Evolutionary conservation across 2,113 vertebrate species (phyloP).

Genomic region (Panthera tigris): DNA sequence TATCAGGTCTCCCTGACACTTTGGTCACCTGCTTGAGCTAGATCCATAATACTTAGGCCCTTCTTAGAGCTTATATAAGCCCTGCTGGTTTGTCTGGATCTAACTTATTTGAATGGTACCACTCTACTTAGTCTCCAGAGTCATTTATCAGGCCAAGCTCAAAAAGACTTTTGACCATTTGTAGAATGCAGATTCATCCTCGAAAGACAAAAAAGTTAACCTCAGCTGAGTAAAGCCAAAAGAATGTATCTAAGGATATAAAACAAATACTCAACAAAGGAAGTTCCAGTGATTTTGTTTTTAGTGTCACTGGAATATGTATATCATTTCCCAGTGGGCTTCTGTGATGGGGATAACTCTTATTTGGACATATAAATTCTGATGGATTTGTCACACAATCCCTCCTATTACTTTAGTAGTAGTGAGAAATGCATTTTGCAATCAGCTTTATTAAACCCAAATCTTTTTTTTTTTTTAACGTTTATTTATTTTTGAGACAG

Average conservation of each 20-base stretch:
- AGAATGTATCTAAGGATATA: not conserved
- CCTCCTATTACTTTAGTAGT: not conserved
- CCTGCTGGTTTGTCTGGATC: not conserved
- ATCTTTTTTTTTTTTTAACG: not conserved
- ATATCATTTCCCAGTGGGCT: not conserved
- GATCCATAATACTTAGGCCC: not conserved
- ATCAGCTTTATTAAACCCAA: conserved; percentile 18
- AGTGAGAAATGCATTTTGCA: not conserved
- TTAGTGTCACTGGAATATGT: not conserved
- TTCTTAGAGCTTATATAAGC: not conserved
- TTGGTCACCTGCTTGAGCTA: not conserved
- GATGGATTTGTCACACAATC: not conserved
- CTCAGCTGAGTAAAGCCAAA: not conserved
- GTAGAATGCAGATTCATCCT: not conserved
- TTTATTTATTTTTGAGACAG: too few relatives aligned
- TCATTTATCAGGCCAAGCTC: not conserved
- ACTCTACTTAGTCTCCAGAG: not conserved
- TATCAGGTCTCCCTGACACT: not conserved
- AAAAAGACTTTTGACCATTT: not conserved
- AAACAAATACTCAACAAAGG: conserved; percentile 15
- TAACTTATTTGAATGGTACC: not conserved
- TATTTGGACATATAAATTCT: not conserved
- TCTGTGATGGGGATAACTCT: not conserved
- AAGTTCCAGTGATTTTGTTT: not conserved
- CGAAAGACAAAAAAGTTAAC: conserved; percentile 12